Evolutionary conservation across 53 echinoderm and acorn worm genomes (phyloP).

Genomic region (Holothuria scabra): DNA sequence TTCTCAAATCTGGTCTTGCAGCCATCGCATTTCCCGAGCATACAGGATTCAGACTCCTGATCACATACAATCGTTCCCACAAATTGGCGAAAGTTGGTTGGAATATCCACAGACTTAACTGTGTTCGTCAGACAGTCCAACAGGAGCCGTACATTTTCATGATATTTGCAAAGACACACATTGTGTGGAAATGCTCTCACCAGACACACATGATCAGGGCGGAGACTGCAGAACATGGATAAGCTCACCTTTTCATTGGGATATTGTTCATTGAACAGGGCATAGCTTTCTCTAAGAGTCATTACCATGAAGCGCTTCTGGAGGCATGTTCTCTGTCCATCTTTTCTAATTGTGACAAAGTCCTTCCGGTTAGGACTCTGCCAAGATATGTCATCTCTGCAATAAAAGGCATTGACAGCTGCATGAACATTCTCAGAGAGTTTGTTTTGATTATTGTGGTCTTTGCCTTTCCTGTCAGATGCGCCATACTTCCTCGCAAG

Average conservation of each 20-base stretch:
- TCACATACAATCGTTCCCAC: too few species aligned
- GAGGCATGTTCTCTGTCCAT: constrained; percentile 36
- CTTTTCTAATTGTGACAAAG: neutral
- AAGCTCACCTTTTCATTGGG: constrained; percentile 15
- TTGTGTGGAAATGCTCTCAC: neutral
- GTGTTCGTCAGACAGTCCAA: neutral
- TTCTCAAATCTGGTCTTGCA: too few species aligned
- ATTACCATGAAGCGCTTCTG: constrained; percentile 51
- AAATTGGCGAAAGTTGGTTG: too few species aligned
- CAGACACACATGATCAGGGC: neutral
- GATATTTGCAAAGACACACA: neutral
- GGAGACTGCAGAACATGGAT: constrained; percentile 34
- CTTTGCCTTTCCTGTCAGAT: neutral
- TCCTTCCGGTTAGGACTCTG: constrained; percentile 45
- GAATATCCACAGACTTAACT: too few species aligned
- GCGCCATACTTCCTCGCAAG: constrained; percentile 23
- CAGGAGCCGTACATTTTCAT: neutral
- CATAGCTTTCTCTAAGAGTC: constrained; percentile 43
- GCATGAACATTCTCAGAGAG: constrained; percentile 13
- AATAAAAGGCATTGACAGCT: constrained; percentile 45
- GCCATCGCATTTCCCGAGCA: too few species aligned
- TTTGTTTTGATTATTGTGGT: constrained; percentile 25
- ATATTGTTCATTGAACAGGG: constrained; percentile 37
- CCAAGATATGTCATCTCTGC: constrained; percentile 52
- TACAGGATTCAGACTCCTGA: too few species aligned